Base-by-base conservation (phyloP, 2,888 invertebrate genomes). In the Drosophila putrida region DNA sequence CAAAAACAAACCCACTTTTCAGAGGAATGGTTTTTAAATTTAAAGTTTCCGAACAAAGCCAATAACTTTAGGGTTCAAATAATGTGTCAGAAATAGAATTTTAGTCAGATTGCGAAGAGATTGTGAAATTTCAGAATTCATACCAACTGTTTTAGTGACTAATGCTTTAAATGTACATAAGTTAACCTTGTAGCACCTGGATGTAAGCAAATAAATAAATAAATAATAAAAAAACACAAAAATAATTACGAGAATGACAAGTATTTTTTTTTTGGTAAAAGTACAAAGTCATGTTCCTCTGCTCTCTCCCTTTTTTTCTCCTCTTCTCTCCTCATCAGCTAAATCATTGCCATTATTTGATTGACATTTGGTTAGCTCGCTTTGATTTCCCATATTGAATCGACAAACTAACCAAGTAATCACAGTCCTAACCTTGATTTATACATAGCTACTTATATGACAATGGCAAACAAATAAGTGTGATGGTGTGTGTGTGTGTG, bases 391-490 rank as follows among this genome's bases (percentile, higher is more conserved):
- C 66, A 57, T 70, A 75, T 60, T 60, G 57, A 75, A 61, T 54
- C 31, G 53, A 47, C n/a, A 46, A 46, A 65, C 60, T 68, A 49
- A 62, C 64, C 41, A 50, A 55, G 60, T 67, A 70, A 80, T 63
- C 62, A 46, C 59, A 41, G 38, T 36, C 4, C 11, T 31, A 63
- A 44, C 80, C 78, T 82, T 81, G 86, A 77, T 68, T 76, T 55
- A 13, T 47, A 59, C 49, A 39, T 38, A 43, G 38, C 54, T 33
- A 31, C 61, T 55, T 61, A 61, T 62, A 55, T 55, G 55, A 55
- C 66, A 55, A 63, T 55, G 41, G 31, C 41, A 31, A 6, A 55
- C 15, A 59, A 39, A 39, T 36, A 47, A 8, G n/a, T 13, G 39
- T 28, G 15, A 13, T 1, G 35, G 20, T 15, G 10, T 31, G 8